Percentiles rank a stretch among this genome's conserved stretches.
phyloP scores from a whole-genome alignment of 2,113 vertebrate genomes.

The Chelonoidis abingdonii region DNA sequence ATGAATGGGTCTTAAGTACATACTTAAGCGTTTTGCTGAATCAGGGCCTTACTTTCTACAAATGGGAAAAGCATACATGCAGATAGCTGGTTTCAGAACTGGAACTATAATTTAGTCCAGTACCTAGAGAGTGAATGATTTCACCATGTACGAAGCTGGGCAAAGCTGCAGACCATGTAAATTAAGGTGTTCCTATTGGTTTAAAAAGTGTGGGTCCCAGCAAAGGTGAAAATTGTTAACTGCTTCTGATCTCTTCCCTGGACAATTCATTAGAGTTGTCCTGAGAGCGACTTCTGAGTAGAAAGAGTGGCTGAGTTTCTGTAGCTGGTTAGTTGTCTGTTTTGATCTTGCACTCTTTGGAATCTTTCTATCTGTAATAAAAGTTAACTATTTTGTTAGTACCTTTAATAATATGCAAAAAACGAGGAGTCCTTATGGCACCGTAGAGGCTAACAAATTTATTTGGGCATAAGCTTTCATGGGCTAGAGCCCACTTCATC shows the following conservation, averaged over 20 bases:
- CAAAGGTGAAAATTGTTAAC: background rate
- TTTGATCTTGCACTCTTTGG: slow-evolving; percentile 4
- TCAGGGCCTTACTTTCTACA: background rate
- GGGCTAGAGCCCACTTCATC: too few species aligned
- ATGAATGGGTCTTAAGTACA: background rate
- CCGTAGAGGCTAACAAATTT: too few species aligned
- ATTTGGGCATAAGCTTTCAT: too few species aligned
- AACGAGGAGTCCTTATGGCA: too few species aligned
- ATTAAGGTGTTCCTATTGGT: background rate
- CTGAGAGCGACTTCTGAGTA: background rate
- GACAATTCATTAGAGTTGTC: background rate
- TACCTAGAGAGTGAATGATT: background rate
- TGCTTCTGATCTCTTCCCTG: background rate
- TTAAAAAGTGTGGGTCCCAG: background rate
- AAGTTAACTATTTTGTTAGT: slow-evolving; percentile 19
- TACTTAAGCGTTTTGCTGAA: background rate
- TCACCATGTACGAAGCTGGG: rapidly evolving
- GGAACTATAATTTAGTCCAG: background rate
- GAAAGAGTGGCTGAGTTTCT: background rate
- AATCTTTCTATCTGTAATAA: background rate
- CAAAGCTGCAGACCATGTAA: background rate
- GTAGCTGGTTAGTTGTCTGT: background rate
- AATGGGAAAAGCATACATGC: background rate
- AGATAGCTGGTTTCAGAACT: background rate
- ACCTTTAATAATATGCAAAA: background rate